Evolutionary conservation across 2,113 vertebrate genomes (phyloP).

Genomic region (Spermophilus dauricus): DNA sequence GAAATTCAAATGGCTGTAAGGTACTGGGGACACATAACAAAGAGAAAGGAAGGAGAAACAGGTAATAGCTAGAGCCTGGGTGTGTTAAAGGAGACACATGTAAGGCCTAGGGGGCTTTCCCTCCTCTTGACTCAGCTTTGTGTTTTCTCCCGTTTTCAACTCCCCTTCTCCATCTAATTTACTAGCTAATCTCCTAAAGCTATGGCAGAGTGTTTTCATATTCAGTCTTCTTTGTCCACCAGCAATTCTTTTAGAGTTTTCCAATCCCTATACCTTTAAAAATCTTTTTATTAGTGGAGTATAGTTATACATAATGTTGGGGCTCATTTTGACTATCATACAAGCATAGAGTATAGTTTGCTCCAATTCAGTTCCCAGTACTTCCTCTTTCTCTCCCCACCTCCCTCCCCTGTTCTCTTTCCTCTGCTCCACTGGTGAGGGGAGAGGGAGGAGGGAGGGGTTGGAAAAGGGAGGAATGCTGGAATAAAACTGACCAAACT

Average conservation of each 20-base stretch:
- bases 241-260: neutral
- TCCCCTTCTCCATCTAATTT: neutral
- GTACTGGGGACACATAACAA: neutral
- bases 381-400: too few species aligned
- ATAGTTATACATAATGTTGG: too few species aligned
- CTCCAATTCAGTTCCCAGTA: too few species aligned
- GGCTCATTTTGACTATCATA: too few species aligned
- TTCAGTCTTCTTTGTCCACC: neutral
- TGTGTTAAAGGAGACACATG: neutral
- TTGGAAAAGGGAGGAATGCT: too few species aligned
- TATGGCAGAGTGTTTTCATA: neutral
- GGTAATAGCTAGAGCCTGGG: neutral
- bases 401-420: too few species aligned
- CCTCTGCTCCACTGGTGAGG: too few species aligned
- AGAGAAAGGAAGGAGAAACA: neutral
- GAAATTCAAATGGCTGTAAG: neutral
- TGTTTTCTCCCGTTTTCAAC: neutral
- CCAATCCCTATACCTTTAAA: neutral
- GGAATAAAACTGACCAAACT: too few species aligned
- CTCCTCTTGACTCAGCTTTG: neutral
- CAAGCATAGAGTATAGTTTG: too few species aligned
- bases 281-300: too few species aligned
- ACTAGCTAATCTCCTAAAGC: neutral
- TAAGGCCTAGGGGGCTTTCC: neutral
- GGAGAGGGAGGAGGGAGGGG: too few species aligned